These are phyloP conservation scores for Apeira syringaria DNA, from an alignment of 2,888 invertebrate genomes.

Conservation along the genomic window DNA sequence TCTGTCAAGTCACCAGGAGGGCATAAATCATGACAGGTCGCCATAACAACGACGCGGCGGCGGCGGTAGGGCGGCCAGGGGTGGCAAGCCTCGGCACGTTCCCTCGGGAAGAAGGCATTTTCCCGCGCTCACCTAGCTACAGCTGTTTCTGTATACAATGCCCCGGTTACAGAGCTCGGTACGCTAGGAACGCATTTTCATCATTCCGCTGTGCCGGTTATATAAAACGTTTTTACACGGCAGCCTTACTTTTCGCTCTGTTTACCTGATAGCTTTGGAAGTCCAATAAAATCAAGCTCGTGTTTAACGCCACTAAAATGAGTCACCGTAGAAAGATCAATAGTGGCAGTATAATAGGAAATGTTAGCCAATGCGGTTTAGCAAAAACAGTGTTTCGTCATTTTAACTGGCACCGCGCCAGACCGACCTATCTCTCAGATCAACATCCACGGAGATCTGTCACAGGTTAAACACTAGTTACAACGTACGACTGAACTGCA, in stretches of 20 bases:
- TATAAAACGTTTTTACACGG: slow-evolving; percentile 24
- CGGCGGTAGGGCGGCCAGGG: slow-evolving; percentile 47
- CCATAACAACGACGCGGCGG: slow-evolving; percentile 59
- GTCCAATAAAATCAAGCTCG: background rate
- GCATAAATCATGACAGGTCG: slow-evolving; percentile 66
- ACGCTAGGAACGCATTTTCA: slow-evolving; percentile 49
- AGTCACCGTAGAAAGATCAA: slow-evolving; percentile 24
- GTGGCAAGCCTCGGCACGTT: slow-evolving; percentile 49
- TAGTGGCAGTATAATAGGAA: slow-evolving; percentile 32
- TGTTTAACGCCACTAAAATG: slow-evolving; percentile 5
- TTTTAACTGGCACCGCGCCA: slow-evolving; percentile 56
- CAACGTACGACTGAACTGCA: slow-evolving; percentile 38
- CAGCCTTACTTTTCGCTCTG: slow-evolving; percentile 4
- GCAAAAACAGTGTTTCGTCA: slow-evolving; percentile 53
- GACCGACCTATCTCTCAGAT: slow-evolving; percentile 22
- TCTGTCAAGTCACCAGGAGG: slow-evolving; percentile 51
- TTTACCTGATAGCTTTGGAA: slow-evolving; percentile 1
- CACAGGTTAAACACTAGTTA: background rate
- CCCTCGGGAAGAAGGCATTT: slow-evolving; percentile 49
- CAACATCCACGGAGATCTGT: slow-evolving; percentile 26
- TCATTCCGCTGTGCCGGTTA: slow-evolving; percentile 45
- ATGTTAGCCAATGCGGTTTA: slow-evolving; percentile 40
- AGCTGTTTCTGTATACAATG: slow-evolving; percentile 57
- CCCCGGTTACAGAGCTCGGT: slow-evolving; percentile 50
- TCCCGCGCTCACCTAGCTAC: slow-evolving; percentile 61